These are phyloP conservation scores for Acheta domesticus DNA, from an alignment of 2,888 invertebrate species.

Conservation along the genomic window DNA sequence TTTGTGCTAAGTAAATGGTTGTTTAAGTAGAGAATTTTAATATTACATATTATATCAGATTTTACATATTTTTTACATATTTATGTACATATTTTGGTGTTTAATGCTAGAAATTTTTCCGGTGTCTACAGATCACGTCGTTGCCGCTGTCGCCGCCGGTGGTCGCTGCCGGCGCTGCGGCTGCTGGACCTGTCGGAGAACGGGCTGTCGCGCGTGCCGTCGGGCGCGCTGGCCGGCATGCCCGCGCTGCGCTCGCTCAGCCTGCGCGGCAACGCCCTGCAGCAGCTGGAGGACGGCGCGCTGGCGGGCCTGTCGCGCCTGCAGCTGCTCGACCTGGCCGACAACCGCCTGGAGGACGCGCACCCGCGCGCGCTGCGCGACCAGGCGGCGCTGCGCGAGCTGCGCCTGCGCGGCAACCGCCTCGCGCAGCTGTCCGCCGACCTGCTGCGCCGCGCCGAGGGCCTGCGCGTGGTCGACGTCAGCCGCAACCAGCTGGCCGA, in stretches of 20 bases:
- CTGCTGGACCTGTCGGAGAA: conserved; percentile 73
- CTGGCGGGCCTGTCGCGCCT: conserved; percentile 67
- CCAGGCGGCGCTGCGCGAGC: conserved; percentile 61
- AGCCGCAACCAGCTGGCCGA: conserved; percentile 71
- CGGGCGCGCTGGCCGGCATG: conserved; percentile 62
- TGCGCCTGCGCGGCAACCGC: conserved; percentile 74
- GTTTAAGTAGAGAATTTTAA: too few relatives aligned
- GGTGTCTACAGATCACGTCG: conserved; percentile 47
- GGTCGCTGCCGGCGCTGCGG: conserved; percentile 64
- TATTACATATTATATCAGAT: too few relatives aligned
- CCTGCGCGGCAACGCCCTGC: conserved; percentile 69
- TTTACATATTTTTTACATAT: too few relatives aligned
- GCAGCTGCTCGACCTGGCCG: conserved; percentile 70
- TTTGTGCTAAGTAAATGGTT: too few relatives aligned
- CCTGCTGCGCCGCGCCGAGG: conserved; percentile 62
- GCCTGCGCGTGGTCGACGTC: conserved; percentile 65
- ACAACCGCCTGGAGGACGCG: conserved; percentile 61
- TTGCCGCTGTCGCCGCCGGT: conserved; percentile 64
- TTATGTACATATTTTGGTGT: too few relatives aligned
- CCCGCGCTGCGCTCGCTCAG: conserved; percentile 66
- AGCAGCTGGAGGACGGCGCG: conserved; percentile 63
- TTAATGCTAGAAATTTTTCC: too few relatives aligned
- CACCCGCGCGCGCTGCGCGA: conserved; percentile 43
- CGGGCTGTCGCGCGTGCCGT: conserved; percentile 65
- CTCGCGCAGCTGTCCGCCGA: conserved; percentile 67